These are phyloP conservation scores for Apotomis betuletana DNA, from an alignment of 2,888 invertebrate species.

Conservation along the genomic window DNA sequence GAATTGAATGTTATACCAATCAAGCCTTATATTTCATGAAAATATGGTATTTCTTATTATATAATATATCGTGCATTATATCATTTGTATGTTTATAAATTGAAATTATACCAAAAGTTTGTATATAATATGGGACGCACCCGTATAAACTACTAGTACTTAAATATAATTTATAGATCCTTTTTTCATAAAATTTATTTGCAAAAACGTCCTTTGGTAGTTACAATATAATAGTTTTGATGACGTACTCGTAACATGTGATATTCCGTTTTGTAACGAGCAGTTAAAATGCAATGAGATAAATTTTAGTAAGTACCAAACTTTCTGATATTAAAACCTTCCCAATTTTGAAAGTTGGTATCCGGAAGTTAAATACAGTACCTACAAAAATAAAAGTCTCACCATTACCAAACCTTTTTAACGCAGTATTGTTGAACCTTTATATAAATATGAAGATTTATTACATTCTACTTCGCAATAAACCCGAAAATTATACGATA, in stretches of 20 bases:
- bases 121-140: no score
- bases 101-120: no score
- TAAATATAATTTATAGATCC: no score
- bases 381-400: background rate
- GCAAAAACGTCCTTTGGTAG: background rate
- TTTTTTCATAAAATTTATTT: background rate
- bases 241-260: background rate
- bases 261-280: constrained; percentile 10
- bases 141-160: no score
- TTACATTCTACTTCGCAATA: constrained; percentile 12
- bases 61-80: no score
- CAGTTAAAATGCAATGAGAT: constrained; percentile 18
- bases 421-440: background rate
- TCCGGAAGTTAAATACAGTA: constrained; percentile 6
- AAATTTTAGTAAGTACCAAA: constrained; percentile 18
- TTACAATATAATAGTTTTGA: background rate
- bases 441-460: constrained; percentile 21
- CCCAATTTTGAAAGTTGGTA: constrained; percentile 27
- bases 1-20: no score
- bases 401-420: background rate
- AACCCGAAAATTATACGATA: constrained; percentile 23
- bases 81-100: no score
- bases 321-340: constrained; percentile 14
- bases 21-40: no score
- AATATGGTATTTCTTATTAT: no score